Conservation (phyloP, 2,888 invertebrate genomes). For the Gerosis bhagava region DNA sequence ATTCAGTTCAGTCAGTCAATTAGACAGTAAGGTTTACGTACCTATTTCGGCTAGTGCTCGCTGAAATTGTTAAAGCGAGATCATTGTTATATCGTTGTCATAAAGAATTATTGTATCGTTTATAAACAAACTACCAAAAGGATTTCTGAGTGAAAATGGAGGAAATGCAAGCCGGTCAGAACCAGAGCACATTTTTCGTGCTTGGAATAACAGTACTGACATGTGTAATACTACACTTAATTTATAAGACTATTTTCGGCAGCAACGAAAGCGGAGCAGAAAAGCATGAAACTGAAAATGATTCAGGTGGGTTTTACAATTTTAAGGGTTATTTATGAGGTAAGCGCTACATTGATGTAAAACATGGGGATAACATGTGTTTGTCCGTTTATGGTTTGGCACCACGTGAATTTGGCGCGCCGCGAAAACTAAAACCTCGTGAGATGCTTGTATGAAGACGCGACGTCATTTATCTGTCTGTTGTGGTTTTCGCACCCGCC, state of each 20-base stretch:
- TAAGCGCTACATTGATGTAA: background rate
- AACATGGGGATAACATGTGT: background rate
- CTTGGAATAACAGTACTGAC: constrained; percentile 54
- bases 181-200: constrained; percentile 52
- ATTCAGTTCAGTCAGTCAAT: constrained; percentile 4
- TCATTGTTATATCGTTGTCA: constrained; percentile 35
- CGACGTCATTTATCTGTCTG: constrained; percentile 15
- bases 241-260: constrained; percentile 63
- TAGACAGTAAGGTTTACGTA: too few relatives aligned
- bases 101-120: constrained; percentile 13
- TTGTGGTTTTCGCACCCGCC: constrained; percentile 17
- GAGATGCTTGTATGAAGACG: too few relatives aligned
- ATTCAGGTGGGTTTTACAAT: constrained; percentile 54
- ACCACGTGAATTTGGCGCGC: constrained; percentile 30
- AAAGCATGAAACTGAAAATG: constrained; percentile 60
- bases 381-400: background rate
- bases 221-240: constrained; percentile 63
- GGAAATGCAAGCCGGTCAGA: constrained; percentile 62
- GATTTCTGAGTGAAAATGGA: constrained; percentile 73
- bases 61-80: constrained; percentile 62
- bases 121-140: constrained; percentile 18
- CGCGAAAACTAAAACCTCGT: constrained; percentile 7
- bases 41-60: constrained; percentile 30
- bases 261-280: constrained; percentile 60
- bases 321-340: constrained; percentile 3